phyloP scores from a whole-genome alignment of 2,888 invertebrate genomes.

The Drosophila birchii region DNA sequence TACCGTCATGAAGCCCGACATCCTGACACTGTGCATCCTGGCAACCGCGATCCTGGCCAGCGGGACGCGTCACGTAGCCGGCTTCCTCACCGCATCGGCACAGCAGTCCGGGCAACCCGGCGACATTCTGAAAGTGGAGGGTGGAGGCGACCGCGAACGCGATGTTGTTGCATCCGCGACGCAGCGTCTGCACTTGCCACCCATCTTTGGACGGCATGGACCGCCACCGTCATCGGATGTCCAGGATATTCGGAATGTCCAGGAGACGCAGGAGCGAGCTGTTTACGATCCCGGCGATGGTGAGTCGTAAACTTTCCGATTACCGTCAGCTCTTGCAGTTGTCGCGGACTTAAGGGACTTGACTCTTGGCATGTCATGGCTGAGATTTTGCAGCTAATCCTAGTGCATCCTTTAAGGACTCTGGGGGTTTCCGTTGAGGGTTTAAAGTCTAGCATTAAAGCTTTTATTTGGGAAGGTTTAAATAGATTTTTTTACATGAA shows the following conservation, averaged over 20 bases:
- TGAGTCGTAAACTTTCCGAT: conserved; percentile 73
- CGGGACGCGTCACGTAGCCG: conserved; percentile 57
- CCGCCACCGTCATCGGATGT: conserved; percentile 24
- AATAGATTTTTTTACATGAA: not conserved
- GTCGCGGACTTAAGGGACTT: not conserved
- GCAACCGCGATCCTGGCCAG: conserved; percentile 69
- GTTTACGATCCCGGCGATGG: conserved; percentile 85
- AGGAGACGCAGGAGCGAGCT: conserved; percentile 71
- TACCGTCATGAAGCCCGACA: conserved; percentile 69
- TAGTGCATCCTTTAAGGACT: not conserved
- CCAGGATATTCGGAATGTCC: conserved; percentile 51
- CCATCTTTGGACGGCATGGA: conserved; percentile 45
- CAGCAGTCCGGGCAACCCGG: conserved; percentile 34
- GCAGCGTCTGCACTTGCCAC: conserved; percentile 34
- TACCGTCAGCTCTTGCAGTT: conserved; percentile 30
- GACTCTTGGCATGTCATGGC: conserved; percentile 1
- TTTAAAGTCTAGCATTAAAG: not conserved
- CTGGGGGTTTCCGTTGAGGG: not conserved
- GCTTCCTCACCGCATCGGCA: conserved; percentile 60
- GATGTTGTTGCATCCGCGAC: conserved; percentile 17
- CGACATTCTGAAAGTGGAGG: not conserved
- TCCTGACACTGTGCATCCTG: conserved; percentile 64
- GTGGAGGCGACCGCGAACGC: conserved; percentile 14
- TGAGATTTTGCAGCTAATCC: conserved; percentile 12
- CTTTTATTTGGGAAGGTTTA: not conserved